These are phyloP conservation scores for Gymnothorax reevesii DNA, from an alignment of 2,797 vertebrate genomes.

Conservation along the genomic window DNA sequence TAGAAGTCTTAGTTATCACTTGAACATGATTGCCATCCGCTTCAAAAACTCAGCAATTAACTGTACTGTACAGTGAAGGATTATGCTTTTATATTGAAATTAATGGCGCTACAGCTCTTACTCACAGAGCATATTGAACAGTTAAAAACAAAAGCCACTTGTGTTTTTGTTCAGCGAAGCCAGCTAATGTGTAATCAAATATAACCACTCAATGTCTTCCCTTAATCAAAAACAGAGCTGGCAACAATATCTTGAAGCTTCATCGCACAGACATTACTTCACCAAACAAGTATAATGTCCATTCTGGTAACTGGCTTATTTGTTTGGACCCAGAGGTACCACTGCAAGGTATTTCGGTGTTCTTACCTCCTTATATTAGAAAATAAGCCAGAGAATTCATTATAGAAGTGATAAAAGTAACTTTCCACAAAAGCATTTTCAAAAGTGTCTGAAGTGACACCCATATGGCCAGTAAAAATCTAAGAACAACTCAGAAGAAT, in stretches of 20 bases:
- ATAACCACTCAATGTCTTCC: background rate
- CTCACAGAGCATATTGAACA: background rate
- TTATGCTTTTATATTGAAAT: background rate
- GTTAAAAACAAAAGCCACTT: background rate
- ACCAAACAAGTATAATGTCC: background rate
- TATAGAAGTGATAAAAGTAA: background rate
- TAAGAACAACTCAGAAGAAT: background rate
- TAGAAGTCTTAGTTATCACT: background rate
- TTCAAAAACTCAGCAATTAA: background rate
- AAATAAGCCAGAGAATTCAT: background rate
- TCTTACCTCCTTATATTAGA: background rate
- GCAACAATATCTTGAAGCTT: background rate
- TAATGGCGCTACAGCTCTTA: background rate
- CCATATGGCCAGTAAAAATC: background rate
- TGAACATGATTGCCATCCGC: background rate
- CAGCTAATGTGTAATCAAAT: background rate
- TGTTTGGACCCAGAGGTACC: background rate
- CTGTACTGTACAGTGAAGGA: background rate
- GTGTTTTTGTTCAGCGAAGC: background rate
- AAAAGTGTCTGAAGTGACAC: background rate
- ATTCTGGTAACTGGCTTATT: background rate
- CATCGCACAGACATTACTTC: background rate
- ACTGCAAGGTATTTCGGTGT: background rate
- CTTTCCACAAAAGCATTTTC: background rate
- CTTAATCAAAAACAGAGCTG: background rate